A percentile compares a stretch with the other conserved stretches of the same genome.
These are phyloP conservation scores for Cynopterus sphinx DNA, from an alignment of 2,797 vertebrate genomes.

Conservation along the genomic window DNA sequence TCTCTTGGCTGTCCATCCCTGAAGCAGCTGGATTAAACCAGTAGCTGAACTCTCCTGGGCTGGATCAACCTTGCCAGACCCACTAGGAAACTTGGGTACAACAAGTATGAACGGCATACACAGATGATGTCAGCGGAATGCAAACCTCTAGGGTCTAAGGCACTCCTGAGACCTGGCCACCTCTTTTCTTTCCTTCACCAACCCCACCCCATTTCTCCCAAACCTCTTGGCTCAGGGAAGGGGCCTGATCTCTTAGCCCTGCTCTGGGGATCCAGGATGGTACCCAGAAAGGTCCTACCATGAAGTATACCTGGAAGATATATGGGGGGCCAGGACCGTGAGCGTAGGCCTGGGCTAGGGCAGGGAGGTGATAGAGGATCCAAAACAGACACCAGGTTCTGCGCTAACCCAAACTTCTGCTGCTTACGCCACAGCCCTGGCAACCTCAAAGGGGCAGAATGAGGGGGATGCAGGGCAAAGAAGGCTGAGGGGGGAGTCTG, in stretches of 20 bases:
- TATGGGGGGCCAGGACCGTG: not conserved
- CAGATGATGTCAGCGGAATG: not conserved
- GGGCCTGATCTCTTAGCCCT: not conserved
- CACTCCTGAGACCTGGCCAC: not conserved
- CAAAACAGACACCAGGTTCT: not conserved
- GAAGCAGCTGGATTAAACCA: not conserved
- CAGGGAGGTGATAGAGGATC: not conserved
- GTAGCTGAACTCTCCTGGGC: not conserved
- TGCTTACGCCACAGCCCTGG: not conserved
- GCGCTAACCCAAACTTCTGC: not conserved
- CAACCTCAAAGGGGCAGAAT: not conserved
- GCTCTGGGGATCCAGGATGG: not conserved
- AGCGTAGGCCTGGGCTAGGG: not conserved
- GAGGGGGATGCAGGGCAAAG: not conserved
- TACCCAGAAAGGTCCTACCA: not conserved
- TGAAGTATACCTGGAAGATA: not conserved
- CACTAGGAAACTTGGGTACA: not conserved
- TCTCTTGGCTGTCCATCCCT: slow-evolving; percentile 13
- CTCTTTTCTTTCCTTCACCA: not conserved
- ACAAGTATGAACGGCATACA: not conserved
- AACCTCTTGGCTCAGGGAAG: not conserved
- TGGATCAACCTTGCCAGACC: not conserved
- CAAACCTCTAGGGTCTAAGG: not conserved
- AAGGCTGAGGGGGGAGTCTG: slow-evolving; percentile 9
- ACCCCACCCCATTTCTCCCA: not conserved